A percentile compares a stretch with the other conserved stretches of the same genome.
Evolutionary conservation across 2,113 vertebrate species (phyloP).

Genomic region (Protobothrops mucrosquamatus): DNA sequence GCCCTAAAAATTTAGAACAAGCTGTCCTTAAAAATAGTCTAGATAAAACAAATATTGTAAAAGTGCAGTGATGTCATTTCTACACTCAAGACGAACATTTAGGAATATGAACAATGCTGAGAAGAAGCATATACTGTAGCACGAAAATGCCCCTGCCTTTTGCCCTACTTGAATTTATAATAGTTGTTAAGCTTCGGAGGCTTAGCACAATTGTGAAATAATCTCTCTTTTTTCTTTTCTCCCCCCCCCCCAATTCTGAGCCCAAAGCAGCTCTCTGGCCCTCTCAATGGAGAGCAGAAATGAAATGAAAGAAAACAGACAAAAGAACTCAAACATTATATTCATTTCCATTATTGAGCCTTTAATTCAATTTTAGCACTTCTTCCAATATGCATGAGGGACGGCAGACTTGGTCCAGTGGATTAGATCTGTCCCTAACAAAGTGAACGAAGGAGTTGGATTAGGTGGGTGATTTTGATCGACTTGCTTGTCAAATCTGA

Average conservation of each 20-base stretch:
- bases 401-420: not conserved
- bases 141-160: not conserved
- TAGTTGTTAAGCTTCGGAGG: not conserved
- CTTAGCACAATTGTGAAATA: not conserved
- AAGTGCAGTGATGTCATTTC: not conserved
- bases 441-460: constrained; percentile 20
- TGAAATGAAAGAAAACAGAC: not conserved
- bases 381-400: constrained; percentile 30
- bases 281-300: not conserved
- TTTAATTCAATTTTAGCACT: constrained; percentile 24
- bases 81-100: not conserved
- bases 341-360: constrained; percentile 11
- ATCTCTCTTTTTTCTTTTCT: not conserved
- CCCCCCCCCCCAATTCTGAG: no score
- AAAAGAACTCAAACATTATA: not conserved
- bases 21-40: not conserved
- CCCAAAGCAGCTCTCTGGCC: not conserved
- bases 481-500: not conserved
- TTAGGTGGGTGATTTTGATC: constrained; percentile 11
- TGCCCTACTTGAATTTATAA: not conserved
- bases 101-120: not conserved
- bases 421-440: constrained; percentile 23
- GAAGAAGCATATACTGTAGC: not conserved
- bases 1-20: not conserved
- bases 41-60: not conserved